phyloP scores from a whole-genome alignment of 2,888 invertebrate genomes.

The Agriopis aurantiaria region DNA sequence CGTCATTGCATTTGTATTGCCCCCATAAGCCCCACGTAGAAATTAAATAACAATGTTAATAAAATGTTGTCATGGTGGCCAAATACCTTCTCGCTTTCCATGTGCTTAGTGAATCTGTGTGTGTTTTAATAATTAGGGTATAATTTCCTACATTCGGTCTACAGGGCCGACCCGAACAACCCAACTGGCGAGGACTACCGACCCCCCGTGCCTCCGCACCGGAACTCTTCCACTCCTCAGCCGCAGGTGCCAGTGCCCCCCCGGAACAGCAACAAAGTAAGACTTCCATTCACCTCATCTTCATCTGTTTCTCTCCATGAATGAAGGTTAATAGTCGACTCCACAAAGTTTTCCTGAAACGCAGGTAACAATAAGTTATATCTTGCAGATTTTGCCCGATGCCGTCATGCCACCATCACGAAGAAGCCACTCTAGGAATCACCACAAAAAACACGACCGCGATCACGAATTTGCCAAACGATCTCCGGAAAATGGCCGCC shows the following conservation, averaged over 20 bases:
- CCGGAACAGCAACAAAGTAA: constrained; percentile 82
- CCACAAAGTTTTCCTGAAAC: background rate
- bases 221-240: constrained; percentile 88
- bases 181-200: constrained; percentile 88
- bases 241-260: constrained; percentile 73
- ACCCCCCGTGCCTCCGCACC: constrained; percentile 95
- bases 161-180: constrained; percentile 76
- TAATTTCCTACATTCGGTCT: constrained; percentile 70
- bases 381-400: constrained; percentile 76
- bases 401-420: constrained; percentile 83
- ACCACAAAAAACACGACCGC: constrained; percentile 80
- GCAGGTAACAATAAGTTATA: background rate
- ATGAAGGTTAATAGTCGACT: too few relatives aligned
- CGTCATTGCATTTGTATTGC: too few relatives aligned
- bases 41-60: too few relatives aligned
- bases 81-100: constrained; percentile 17
- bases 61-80: too few relatives aligned
- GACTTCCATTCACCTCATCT: constrained; percentile 26
- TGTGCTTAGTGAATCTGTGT: constrained; percentile 53
- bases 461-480: constrained; percentile 72
- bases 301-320: background rate
- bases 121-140: constrained; percentile 63
- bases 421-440: constrained; percentile 78
- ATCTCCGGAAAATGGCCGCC: constrained; percentile 79
- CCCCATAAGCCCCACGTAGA: too few relatives aligned